Evolutionary conservation across 2,888 invertebrate genomes (phyloP), one percentile per base, ranked within the genome.

Genomic region (Scrobipalpa atriplicella): DNA sequence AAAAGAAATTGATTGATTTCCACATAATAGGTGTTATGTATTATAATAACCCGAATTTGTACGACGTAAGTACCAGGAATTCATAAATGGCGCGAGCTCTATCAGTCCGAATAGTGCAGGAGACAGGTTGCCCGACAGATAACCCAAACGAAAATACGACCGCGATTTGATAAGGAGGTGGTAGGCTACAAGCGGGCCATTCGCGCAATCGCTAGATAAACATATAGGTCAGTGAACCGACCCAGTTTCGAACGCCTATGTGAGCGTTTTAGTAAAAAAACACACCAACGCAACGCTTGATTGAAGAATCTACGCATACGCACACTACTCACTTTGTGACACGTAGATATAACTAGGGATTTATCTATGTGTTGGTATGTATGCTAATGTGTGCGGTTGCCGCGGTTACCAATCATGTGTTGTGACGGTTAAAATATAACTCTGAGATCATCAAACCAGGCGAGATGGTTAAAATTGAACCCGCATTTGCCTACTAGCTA

Each of bases 201-300:
- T 82, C 82, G 84, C 82, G 84, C 89, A 88, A 89, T 90, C 86
- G 82, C 85, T 90, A 92, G 92, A 92, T 91, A 92, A 92, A 92
- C 92, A 92, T 89, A 91, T 92, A 82, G 92, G 92, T 90, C 91
- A 89, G 83, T 92, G 92, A 92, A 92, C 92, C 90, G 92, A 91
- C 92, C 92, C 78, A 92, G 89, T 89, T 92, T 87, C 79, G 72
- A 72, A 70, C 71, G 75, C 73, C 73, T 74, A 84, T 84, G 85
- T 83, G 84, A 78, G 85, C 71, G 82, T 81, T 86, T 89, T 84
- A 80, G 81, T 83, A 81, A 87, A 70, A 65, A 70, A 70, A 67
- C 68, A 69, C 60, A n/a, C 74, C 72, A 75, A 71, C 73, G 72
- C 78, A 78, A 56, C 74, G 76, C 73, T 75, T 78, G 80, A 83